Percentiles rank a stretch among this genome's conserved stretches.
Conservation (phyloP, 1,140 invertebrate genomes). For the Neuroterus valhalla region DNA sequence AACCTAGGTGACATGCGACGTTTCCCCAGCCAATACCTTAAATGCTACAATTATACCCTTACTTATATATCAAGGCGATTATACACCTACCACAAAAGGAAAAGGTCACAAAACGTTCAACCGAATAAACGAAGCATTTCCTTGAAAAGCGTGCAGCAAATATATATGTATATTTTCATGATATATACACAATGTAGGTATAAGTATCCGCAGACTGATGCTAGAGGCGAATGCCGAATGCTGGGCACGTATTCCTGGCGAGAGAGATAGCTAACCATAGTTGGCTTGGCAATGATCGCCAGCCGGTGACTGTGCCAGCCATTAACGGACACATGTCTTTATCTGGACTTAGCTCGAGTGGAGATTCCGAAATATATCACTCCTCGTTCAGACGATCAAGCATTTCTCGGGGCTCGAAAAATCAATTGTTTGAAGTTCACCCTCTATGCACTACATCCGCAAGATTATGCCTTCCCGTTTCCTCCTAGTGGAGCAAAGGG, state of each 20-base stretch:
- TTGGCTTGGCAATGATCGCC: slow-evolving; percentile 73
- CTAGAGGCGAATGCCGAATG: slow-evolving; percentile 62
- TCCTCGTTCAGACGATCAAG: neutral
- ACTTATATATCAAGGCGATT: too few species aligned
- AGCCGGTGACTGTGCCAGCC: slow-evolving; percentile 70
- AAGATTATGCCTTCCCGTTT: slow-evolving; percentile 7
- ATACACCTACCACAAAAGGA: too few species aligned
- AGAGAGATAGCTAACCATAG: slow-evolving; percentile 54
- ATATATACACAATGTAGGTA: slow-evolving; percentile 34
- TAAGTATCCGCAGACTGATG: slow-evolving; percentile 57
- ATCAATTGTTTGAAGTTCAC: slow-evolving; percentile 14
- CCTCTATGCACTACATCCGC: neutral
- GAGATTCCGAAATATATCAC: slow-evolving; percentile 51
- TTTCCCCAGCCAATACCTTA: too few species aligned
- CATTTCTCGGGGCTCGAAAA: neutral
- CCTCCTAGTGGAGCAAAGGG: neutral
- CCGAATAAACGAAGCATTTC: slow-evolving; percentile 50
- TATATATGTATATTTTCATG: slow-evolving; percentile 42
- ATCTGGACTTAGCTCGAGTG: slow-evolving; percentile 55
- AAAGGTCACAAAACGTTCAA: slow-evolving; percentile 50
- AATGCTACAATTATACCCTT: too few species aligned
- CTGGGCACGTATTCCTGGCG: slow-evolving; percentile 65
- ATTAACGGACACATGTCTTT: slow-evolving; percentile 73
- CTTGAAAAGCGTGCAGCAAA: too few species aligned
- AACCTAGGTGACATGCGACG: too few species aligned